Evolutionary conservation across 2,888 invertebrate genomes (phyloP), one percentile per base, ranked within the genome.

Genomic region (Abrostola triplasia): DNA sequence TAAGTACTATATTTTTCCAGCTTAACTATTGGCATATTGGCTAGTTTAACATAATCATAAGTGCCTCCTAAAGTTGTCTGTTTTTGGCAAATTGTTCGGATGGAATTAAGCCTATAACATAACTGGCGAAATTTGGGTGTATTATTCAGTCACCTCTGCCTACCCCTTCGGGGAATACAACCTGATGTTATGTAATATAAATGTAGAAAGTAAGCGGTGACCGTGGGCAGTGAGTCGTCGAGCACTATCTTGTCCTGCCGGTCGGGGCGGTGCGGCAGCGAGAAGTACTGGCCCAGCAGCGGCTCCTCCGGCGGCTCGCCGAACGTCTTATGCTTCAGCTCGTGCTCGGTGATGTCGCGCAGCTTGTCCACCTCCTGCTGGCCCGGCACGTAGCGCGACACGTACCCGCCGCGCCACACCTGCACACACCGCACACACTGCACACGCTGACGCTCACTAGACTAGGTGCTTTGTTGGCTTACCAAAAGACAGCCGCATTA

Each of bases 171-270:
- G n/a, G n/a, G n/a, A n/a, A n/a, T 5, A n/a, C 2, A 2, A n/a
- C 9, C n/a, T 41, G 11, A n/a, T 12, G 8, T 5, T 44, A 44
- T 6, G 6, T 7, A 12, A 44, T 12, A 5, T 41, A 40, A 24
- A 37, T 24, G 36, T 51, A 6, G 10, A 6, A 36, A 24, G 7
- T 44, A 13, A 13, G 13, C 36, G 73, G 83, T 79, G 38, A 94
- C 93, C 38, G 90, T 92, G 70, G 95, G 95, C 73, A 96, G 93
- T 6, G 96, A 95, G 76, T 95, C 96, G 84, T 97, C 96, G 73
- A 97, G 95, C 55, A 85, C 80, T 58, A 96, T 92, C 68, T 88
- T 90, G 76, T 88, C 94, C 82, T 89, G 93, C 7, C 92, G 86
- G 11, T 95, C 94, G 44, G 94, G 95, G 42, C 95, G 92, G 61